These are phyloP conservation scores for Echeneis naucrates DNA, from an alignment of 2,797 vertebrate genomes.

Conservation along the genomic window DNA sequence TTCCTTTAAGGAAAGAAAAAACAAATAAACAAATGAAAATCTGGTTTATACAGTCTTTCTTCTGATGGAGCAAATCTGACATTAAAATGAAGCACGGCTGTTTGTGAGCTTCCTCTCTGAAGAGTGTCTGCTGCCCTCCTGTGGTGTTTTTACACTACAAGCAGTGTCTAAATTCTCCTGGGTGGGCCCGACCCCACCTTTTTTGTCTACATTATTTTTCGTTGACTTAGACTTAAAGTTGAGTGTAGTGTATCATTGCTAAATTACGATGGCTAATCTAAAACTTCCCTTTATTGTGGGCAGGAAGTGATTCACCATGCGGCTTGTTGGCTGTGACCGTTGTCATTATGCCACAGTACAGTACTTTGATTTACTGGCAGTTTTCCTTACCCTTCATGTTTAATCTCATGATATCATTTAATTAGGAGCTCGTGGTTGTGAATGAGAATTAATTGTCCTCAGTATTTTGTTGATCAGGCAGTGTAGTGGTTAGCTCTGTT, in stretches of 20 bases:
- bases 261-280: background rate
- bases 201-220: too few relatives aligned
- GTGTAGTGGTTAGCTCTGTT: too few relatives aligned
- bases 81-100: too few relatives aligned
- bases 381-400: background rate
- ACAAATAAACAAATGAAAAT: too few relatives aligned
- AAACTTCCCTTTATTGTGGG: background rate
- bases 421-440: background rate
- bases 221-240: too few relatives aligned
- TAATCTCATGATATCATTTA: background rate
- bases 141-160: slow-evolving; percentile 15
- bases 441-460: background rate
- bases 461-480: too few relatives aligned
- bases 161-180: background rate
- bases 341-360: background rate
- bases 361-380: background rate
- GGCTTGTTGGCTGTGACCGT: background rate
- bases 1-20: background rate
- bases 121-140: slow-evolving; percentile 56
- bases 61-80: background rate
- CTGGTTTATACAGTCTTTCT: background rate
- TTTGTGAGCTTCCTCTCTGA: background rate
- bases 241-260: background rate
- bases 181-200: background rate
- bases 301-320: slow-evolving; percentile 11